Base-by-base conservation (phyloP, 2,113 vertebrate genomes). In the Tragelaphus strepsiceros region DNA sequence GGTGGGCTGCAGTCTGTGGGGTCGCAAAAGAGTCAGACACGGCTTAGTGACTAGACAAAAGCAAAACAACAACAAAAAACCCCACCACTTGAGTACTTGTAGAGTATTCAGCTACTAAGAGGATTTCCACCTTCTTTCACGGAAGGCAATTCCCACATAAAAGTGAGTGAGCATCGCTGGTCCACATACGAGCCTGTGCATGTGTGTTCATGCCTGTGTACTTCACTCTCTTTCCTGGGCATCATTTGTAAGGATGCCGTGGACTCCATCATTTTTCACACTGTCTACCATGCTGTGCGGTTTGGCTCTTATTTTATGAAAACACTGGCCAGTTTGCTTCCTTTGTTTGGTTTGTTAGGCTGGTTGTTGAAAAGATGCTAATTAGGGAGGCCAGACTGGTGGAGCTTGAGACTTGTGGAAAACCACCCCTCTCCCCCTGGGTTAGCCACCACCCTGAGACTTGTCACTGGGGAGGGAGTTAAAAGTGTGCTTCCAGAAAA, bases 251-350 rank as follows among this genome's bases (percentile, higher is more conserved):
- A 4, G 12, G 3, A 11, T n/a, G 35, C n/a, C 13, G 2, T n/a
- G 51, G 14, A 24, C 24, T 22, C 0, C 21, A 5, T 85, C 80
- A 51, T 49, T 85, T 90, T 80, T 22, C 71, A 28, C 46, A 10
- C 39, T 86, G 61, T 51, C 53, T 7, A 32, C 26, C 39, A 3
- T 54, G 58, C 30, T 81, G 7, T 35, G 28, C 5, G 10, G 43
- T 84, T 84, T 90, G 22, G 53, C 62, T 86, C 39, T 89, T 94
- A 91, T 83, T 77, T 88, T 91, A 49, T 67, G 43, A 24, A 43
- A 91, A 64, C 14, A 39, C 22, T 67, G 83, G 49, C 64, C 2
- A 4, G 46, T 77, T 82, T 46, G 22, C 43, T 51, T 78, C 74
- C 54, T 84, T 71, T 59, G 58, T 58, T 91, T 58, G 67, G 54